Percentiles rank a stretch among this genome's conserved stretches.
phyloP scores from a whole-genome alignment of 2,113 vertebrate species.

The Pelecanus crispus region DNA sequence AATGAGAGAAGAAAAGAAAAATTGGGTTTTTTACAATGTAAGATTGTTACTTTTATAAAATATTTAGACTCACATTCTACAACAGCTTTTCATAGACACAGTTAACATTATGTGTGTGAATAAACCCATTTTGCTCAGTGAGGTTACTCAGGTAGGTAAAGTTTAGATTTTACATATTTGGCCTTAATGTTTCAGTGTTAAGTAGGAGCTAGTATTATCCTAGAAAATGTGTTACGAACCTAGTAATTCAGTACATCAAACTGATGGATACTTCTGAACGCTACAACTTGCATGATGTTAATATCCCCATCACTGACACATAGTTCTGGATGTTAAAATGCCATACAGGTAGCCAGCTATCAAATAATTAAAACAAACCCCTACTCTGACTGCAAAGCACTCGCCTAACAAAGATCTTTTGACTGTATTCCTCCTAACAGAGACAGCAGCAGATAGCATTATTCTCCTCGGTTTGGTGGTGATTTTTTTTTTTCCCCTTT shows the following conservation, averaged over 20 bases:
- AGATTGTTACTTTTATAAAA: not conserved
- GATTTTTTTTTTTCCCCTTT: not conserved
- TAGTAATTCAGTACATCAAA: not conserved
- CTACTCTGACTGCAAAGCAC: not conserved
- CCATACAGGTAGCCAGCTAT: not conserved
- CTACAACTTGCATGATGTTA: rapidly evolving
- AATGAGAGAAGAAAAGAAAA: not conserved
- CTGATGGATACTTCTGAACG: not conserved
- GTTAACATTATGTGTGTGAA: not conserved
- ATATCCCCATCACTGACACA: too few relatives aligned
- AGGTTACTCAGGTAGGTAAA: not conserved
- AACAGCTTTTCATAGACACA: not conserved
- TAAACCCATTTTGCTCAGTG: not conserved
- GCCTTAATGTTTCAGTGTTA: not conserved
- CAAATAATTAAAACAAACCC: not conserved
- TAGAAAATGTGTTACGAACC: not conserved
- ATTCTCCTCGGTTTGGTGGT: not conserved
- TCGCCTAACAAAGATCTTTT: not conserved
- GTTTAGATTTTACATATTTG: not conserved
- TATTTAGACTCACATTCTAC: not conserved
- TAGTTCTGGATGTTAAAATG: not conserved
- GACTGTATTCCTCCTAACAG: not conserved
- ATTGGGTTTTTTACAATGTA: not conserved
- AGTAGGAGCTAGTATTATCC: not conserved
- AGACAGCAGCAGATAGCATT: not conserved